Conservation (phyloP, 2,797 vertebrate species). For the Amniataba percoides region DNA sequence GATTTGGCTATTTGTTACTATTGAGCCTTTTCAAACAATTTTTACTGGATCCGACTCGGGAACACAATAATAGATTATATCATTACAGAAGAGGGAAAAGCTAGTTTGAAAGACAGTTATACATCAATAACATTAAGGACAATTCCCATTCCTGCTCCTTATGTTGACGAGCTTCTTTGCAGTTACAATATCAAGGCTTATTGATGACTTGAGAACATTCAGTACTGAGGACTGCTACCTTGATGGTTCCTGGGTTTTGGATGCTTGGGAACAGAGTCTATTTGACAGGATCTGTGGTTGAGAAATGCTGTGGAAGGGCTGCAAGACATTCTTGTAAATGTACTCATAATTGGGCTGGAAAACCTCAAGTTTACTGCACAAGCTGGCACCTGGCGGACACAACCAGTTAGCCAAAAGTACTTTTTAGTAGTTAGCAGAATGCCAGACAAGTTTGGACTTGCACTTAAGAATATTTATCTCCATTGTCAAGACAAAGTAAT, state of each 20-base stretch:
- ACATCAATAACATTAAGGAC: not conserved
- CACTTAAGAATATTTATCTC: conserved; percentile 32
- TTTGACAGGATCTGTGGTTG: not conserved
- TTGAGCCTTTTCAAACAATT: not conserved
- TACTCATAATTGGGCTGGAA: not conserved
- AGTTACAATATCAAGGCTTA: not conserved
- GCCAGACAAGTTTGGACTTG: not conserved
- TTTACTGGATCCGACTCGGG: not conserved
- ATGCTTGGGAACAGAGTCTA: not conserved
- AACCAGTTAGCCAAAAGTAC: not conserved
- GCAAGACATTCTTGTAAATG: not conserved
- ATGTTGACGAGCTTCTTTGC: not conserved
- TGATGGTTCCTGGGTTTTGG: not conserved
- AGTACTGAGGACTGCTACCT: not conserved
- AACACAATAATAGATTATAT: not conserved
- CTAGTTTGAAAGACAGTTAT: not conserved
- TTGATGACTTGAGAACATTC: conserved; percentile 3
- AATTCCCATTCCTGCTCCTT: not conserved
- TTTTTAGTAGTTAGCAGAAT: not conserved
- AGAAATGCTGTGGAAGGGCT: not conserved
- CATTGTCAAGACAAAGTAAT: conserved; percentile 29
- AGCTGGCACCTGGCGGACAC: not conserved
- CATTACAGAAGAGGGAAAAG: conserved; percentile 3
- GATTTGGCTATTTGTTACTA: conserved; percentile 9
- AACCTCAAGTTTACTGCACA: not conserved